Evolutionary conservation across 2,113 vertebrate genomes (phyloP), one percentile per base, ranked within the genome.

Genomic region (Ceratotherium simum): DNA sequence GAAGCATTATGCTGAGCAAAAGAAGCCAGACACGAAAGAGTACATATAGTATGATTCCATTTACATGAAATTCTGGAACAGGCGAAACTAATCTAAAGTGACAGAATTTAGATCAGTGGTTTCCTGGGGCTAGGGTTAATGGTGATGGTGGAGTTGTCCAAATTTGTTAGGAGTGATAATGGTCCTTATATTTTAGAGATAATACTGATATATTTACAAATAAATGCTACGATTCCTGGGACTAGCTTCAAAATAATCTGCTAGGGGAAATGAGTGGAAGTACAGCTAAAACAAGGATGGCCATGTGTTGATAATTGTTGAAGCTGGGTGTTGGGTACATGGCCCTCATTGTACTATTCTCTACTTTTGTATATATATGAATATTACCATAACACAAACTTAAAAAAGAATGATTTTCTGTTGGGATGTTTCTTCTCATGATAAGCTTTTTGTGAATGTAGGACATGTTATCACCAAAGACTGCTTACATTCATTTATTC

Each of bases 51-150:
- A 29, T 42, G 8, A 83, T 62, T 95, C 31, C 16, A 79, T 60
- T 93, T 95, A n/a, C 58, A 36, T 88, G 42, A 93, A 82, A 48
- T 92, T 90, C 78, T 80, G 54, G 18, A 70, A 65, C 21, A 91
- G 62, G 13, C 16, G 25, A 73, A 81, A 70, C 8, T n/a, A 60
- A 95, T 51, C 27, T 42, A 75, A 64, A 58, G n/a, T 70, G 83
- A 64, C n/a, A 91, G 60, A 87, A 58, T 42, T 60, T 58, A 80
- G 25, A 69, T 64, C 31, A 76, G 58, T 75, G 20, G 8, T 78
- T 91, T 31, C 18, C 39, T 73, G 42, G 46, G 39, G 12, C 42
- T 70, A 13, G 42, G 17, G 29, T 46, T 83, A n/a, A 9, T 82
- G 31, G 3, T 79, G 76, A 12, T 46, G 65, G 3, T 46, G 29